These are phyloP conservation scores for Bergia puertoricense DNA, from an alignment of 92 coral and sea anemone genomes.

Conservation along the genomic window DNA sequence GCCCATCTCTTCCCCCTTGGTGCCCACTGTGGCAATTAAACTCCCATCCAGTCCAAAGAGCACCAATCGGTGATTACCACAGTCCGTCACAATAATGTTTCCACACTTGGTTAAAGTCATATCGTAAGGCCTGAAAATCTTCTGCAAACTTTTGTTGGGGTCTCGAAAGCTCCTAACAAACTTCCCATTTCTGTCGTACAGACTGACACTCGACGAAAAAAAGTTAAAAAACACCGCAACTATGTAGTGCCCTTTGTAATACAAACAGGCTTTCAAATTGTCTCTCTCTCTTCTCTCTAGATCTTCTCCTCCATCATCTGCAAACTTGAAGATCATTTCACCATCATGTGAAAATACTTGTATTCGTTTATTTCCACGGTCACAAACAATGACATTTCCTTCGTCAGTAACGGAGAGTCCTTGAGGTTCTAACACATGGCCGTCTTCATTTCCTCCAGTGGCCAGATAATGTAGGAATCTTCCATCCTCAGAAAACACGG, in stretches of 20 bases:
- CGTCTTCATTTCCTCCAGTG: neutral
- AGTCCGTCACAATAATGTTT: too few relatives aligned
- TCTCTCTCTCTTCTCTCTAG: too few relatives aligned
- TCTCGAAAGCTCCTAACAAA: too few relatives aligned
- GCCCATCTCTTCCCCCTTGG: neutral
- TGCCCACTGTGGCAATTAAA: neutral
- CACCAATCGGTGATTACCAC: too few relatives aligned
- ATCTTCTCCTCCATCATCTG: too few relatives aligned
- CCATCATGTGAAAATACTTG: neutral
- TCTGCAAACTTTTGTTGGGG: too few relatives aligned
- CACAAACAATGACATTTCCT: neutral
- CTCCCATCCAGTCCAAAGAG: too few relatives aligned
- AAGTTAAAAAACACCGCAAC: too few relatives aligned
- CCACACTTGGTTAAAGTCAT: neutral
- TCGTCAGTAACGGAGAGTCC: neutral
- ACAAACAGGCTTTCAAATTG: too few relatives aligned
- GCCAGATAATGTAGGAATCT: neutral
- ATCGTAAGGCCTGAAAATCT: neutral
- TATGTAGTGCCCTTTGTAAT: too few relatives aligned
- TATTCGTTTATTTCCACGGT: neutral
- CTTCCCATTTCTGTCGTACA: too few relatives aligned
- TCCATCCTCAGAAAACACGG: neutral
- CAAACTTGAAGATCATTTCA: neutral
- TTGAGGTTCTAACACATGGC: neutral
- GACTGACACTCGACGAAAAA: too few relatives aligned